Conservation (phyloP, 1,140 invertebrate genomes). For the Microplitis mediator region DNA sequence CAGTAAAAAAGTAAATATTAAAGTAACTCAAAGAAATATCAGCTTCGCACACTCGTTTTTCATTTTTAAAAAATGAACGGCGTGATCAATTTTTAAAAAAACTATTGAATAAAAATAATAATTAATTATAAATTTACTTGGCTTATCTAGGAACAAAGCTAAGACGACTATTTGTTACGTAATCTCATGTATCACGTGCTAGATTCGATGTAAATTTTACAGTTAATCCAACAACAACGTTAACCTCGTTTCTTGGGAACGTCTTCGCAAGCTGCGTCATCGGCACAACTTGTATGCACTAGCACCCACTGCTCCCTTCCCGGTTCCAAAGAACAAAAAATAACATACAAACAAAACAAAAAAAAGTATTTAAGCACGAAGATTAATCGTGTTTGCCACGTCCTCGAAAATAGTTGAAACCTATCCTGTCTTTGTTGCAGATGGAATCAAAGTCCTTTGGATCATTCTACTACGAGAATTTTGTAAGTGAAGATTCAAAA, state of each 20-base stretch:
- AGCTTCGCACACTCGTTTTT: constrained; percentile 7
- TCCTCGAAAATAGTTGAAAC: constrained; percentile 61
- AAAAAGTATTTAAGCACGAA: constrained; percentile 26
- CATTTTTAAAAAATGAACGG: background rate
- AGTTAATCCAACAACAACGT: constrained; percentile 51
- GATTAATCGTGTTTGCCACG: constrained; percentile 30
- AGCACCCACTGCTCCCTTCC: constrained; percentile 41
- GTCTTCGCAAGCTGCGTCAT: constrained; percentile 64
- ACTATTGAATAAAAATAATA: background rate
- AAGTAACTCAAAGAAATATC: background rate
- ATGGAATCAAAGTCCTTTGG: constrained; percentile 93
- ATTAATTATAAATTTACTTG: background rate
- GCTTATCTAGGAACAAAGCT: constrained; percentile 5
- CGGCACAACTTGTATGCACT: constrained; percentile 60
- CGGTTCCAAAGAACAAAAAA: constrained; percentile 36
- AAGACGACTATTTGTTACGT: background rate
- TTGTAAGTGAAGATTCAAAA: constrained; percentile 76
- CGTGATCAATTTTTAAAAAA: background rate
- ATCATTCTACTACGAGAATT: constrained; percentile 92
- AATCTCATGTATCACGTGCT: constrained; percentile 28
- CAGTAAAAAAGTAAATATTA: background rate
- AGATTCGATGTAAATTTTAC: constrained; percentile 48
- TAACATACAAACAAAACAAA: constrained; percentile 29
- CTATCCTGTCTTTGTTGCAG: constrained; percentile 69
- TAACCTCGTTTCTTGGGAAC: constrained; percentile 60